Base-by-base conservation (phyloP, 1,140 invertebrate species). In the Callitettix versicolor region DNA sequence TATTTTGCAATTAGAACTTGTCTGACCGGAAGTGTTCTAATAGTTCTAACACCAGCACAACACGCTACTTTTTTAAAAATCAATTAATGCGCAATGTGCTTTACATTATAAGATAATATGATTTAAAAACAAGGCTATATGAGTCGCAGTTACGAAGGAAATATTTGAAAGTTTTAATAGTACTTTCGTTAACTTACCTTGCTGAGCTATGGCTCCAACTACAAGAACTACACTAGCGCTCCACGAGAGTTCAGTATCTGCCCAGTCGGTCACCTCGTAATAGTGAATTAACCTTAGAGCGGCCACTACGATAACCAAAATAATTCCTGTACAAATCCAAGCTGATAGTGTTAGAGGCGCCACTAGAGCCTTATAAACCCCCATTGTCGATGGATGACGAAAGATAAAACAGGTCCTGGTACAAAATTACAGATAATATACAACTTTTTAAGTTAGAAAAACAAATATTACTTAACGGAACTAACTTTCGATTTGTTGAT, bases 291-390 rank as follows among this genome's bases (percentile, higher is more conserved):
- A 21, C 9, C 34, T 30, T 20, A 51, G 33, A 1, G 34, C 22
- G 4, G 17, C 48, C 48, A 51, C 48, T 1, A 51, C 48, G 1
- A 51, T 17, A 18, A 36, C 30, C 18, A 30, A 34, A 2, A 51
- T 12, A 36, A 36, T 11, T 3, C n/a, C 48, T 18, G 33, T 51
- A 34, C 48, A 17, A 7, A 51, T 7, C 53, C 53, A 55, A 9
- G 44, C 30, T 5, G 44, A 15, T 3, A 43, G 22, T 14, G 42
- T 30, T 17, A 55, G 20, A 6, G 53, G 53, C 9, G 24, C 38
- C 15, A 55, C 43, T 17, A 55, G 46, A 5, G 46, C 53, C 15
- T 55, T 55, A 21, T 48, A 47, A 22, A 48, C 15, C 9, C 48
- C 48, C 15, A 51, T 14, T 21, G 48, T 36, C 7, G 15, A 15